Percentiles rank a stretch among this genome's conserved stretches.
phyloP scores from a whole-genome alignment of 2,113 vertebrate genomes.

The Ia io region DNA sequence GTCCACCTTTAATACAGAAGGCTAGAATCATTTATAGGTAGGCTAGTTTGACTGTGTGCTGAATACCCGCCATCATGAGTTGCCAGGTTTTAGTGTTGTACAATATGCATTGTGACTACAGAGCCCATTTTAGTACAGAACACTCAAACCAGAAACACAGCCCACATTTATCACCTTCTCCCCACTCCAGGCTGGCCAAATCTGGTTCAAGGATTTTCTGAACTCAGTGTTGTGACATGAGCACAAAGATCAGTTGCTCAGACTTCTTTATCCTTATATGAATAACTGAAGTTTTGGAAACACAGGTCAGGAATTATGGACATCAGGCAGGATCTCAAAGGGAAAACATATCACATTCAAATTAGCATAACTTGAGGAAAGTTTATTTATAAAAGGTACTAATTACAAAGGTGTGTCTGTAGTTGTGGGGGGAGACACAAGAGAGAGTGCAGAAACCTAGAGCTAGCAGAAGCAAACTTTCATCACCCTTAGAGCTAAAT shows the following conservation, averaged over 20 bases:
- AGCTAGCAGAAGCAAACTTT: background rate
- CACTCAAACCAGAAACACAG: background rate
- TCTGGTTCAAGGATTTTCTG: conserved; percentile 19
- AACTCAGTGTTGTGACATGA: background rate
- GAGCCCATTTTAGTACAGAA: background rate
- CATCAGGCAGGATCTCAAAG: background rate
- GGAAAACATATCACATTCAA: background rate
- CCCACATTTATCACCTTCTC: background rate
- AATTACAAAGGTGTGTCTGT: background rate
- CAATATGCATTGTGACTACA: background rate
- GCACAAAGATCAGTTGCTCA: conserved; percentile 10
- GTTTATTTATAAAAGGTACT: background rate
- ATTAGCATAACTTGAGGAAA: background rate
- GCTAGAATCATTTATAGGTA: background rate
- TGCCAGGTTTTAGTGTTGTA: background rate
- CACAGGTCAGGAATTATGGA: background rate
- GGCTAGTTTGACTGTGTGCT: background rate
- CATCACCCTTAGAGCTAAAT: background rate
- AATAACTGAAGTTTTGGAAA: background rate
- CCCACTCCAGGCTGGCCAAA: background rate
- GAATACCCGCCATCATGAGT: background rate
- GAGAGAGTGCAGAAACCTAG: background rate
- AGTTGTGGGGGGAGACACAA: background rate
- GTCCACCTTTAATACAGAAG: background rate
- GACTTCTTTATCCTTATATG: background rate